Conservation (phyloP, 2,113 vertebrate species). For the Lagenorhynchus albirostris region DNA sequence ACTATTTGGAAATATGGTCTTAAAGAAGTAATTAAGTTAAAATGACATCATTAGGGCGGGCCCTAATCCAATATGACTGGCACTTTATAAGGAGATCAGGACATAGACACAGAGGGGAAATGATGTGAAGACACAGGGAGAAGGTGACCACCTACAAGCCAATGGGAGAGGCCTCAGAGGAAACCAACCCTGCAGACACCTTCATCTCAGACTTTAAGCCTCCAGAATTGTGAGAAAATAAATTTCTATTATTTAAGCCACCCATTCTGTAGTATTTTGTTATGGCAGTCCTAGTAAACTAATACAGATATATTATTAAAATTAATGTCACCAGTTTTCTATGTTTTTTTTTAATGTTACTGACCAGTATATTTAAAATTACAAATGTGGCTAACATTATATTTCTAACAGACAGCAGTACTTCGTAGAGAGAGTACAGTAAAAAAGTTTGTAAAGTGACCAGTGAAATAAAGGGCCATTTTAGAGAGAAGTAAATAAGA, state of each 20-base stretch:
- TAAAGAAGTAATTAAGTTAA: background rate
- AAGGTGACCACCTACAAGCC: background rate
- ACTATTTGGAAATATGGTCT: background rate
- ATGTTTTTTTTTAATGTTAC: background rate
- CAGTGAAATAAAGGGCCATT: background rate
- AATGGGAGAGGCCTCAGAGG: background rate
- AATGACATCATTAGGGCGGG: background rate
- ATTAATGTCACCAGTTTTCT: background rate
- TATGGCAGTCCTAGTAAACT: background rate
- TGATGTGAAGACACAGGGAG: background rate
- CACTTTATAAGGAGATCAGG: no score
- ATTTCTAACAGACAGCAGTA: background rate
- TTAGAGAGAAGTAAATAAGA: background rate
- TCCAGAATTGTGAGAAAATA: background rate
- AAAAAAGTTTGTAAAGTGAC: background rate
- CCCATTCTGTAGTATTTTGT: background rate
- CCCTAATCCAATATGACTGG: background rate
- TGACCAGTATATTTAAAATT: background rate
- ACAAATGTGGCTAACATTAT: background rate
- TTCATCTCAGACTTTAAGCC: background rate
- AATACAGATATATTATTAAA: background rate
- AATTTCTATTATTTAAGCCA: background rate
- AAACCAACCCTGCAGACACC: background rate
- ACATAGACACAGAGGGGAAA: background rate
- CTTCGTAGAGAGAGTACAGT: background rate